A percentile compares a stretch with the other conserved stretches of the same genome.
Conservation (phyloP, 2,113 vertebrate genomes). For the Callionymus lyra region DNA sequence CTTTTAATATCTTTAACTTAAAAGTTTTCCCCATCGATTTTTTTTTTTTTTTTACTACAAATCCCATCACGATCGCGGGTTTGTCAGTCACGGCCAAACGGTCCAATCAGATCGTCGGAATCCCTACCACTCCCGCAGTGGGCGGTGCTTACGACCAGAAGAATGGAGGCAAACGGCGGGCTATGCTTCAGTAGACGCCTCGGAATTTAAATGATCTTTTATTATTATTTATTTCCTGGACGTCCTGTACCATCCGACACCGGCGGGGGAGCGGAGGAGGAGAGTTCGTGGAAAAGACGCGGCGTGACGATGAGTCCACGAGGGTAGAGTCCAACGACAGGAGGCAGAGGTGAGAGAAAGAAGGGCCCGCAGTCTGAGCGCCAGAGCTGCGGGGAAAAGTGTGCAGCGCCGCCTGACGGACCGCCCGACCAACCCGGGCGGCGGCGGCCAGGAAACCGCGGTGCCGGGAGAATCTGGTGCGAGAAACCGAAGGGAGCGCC, state of each 20-base stretch:
- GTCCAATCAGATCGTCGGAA: slow-evolving; percentile 44
- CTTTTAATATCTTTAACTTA: no score
- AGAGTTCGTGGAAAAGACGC: neutral
- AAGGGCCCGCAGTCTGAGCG: slow-evolving; percentile 55
- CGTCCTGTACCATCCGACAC: neutral
- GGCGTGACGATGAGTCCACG: slow-evolving; percentile 28
- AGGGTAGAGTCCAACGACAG: slow-evolving; percentile 50
- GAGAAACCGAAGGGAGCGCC: slow-evolving; percentile 63
- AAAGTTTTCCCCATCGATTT: no score
- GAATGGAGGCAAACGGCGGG: slow-evolving; percentile 50
- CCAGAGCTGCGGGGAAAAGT: slow-evolving; percentile 68
- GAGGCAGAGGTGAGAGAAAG: slow-evolving; percentile 49
- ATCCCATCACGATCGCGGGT: slow-evolving; percentile 1
- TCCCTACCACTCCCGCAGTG: slow-evolving; percentile 27
- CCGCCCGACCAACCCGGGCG: slow-evolving; percentile 59
- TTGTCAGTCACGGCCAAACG: slow-evolving; percentile 30
- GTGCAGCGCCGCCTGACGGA: slow-evolving; percentile 77
- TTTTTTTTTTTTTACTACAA: no score
- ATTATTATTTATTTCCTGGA: slow-evolving; percentile 2
- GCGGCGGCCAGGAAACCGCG: slow-evolving; percentile 59
- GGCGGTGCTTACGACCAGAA: slow-evolving; percentile 48
- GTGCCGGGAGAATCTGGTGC: slow-evolving; percentile 54
- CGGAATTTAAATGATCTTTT: slow-evolving; percentile 12
- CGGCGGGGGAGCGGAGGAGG: neutral
- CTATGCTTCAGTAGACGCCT: slow-evolving; percentile 48